Percentiles rank a stretch among this genome's conserved stretches.
phyloP scores from a whole-genome alignment of 2,888 invertebrate genomes.

The Ceramica pisi region DNA sequence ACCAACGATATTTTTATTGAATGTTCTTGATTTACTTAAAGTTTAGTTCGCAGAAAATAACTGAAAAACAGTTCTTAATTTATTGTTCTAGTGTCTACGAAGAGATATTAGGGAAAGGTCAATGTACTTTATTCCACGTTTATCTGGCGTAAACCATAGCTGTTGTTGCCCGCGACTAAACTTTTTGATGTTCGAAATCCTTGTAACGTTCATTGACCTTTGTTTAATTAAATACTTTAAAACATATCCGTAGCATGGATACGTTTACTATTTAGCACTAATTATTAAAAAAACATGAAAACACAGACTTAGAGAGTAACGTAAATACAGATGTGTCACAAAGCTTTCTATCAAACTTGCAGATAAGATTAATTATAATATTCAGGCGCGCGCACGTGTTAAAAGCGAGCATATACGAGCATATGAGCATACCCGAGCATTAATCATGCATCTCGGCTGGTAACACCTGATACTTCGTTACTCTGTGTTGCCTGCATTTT shows the following conservation, averaged over 20 bases:
- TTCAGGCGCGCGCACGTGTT: slow-evolving; percentile 49
- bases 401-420: slow-evolving; percentile 60
- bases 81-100: no score
- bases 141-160: no score
- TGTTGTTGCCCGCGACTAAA: background rate
- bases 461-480: slow-evolving; percentile 67
- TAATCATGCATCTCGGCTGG: slow-evolving; percentile 62
- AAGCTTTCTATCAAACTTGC: slow-evolving; percentile 60
- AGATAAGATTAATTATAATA: slow-evolving; percentile 66
- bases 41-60: no score
- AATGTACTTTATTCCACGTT: no score
- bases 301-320: slow-evolving; percentile 38
- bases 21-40: no score
- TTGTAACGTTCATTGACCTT: background rate
- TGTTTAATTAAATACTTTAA: no score
- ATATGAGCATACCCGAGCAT: slow-evolving; percentile 42
- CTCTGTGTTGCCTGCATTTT: slow-evolving; percentile 48
- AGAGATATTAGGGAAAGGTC: no score
- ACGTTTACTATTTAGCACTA: background rate
- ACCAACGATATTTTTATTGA: background rate
- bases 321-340: slow-evolving; percentile 49
- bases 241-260: slow-evolving; percentile 17
- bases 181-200: background rate
- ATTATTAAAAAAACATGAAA: slow-evolving; percentile 49
- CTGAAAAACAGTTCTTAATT: no score